Evolutionary conservation across 2,888 invertebrate species (phyloP).

Genomic region (Junonia oenone): DNA sequence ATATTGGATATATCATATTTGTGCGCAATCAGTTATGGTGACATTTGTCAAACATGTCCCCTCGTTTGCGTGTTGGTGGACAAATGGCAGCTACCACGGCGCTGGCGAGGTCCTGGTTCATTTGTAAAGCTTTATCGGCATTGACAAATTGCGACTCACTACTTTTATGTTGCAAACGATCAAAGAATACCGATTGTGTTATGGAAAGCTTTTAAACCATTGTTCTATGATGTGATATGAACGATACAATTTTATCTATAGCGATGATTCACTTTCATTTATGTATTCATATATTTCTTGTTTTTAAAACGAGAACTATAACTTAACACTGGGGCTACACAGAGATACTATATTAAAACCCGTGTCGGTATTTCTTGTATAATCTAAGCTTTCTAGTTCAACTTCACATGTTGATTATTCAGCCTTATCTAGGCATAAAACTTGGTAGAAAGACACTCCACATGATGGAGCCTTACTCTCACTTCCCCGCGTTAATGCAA

Average conservation of each 20-base stretch:
- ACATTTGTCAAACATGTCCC: conserved; percentile 56
- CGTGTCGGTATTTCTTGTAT: conserved; percentile 13
- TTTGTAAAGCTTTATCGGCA: conserved; percentile 71
- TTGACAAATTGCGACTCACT: conserved; percentile 64
- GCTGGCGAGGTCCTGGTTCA: conserved; percentile 60
- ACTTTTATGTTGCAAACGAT: conserved; percentile 62
- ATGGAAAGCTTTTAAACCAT: conserved; percentile 34
- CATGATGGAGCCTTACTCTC: conserved; percentile 57
- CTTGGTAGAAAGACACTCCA: conserved; percentile 65
- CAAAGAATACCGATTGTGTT: conserved; percentile 45
- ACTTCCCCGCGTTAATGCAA: conserved; percentile 71
- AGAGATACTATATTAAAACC: conserved; percentile 3
- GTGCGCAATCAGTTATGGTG: conserved; percentile 48
- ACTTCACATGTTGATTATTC: conserved; percentile 67
- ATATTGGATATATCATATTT: conserved; percentile 31
- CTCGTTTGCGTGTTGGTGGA: conserved; percentile 58
- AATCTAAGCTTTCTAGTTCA: conserved; percentile 39
- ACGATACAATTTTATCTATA: not conserved
- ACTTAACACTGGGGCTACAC: not conserved
- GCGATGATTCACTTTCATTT: not conserved
- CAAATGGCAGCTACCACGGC: conserved; percentile 57
- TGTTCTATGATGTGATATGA: conserved; percentile 3
- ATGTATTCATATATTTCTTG: not conserved
- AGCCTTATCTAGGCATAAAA: conserved; percentile 66
- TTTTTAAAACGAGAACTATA: not conserved